Evolutionary conservation across 92 coral and sea anemone species (phyloP), one percentile per base, ranked within the genome.

Genomic region (Phenganax stokvisi): DNA sequence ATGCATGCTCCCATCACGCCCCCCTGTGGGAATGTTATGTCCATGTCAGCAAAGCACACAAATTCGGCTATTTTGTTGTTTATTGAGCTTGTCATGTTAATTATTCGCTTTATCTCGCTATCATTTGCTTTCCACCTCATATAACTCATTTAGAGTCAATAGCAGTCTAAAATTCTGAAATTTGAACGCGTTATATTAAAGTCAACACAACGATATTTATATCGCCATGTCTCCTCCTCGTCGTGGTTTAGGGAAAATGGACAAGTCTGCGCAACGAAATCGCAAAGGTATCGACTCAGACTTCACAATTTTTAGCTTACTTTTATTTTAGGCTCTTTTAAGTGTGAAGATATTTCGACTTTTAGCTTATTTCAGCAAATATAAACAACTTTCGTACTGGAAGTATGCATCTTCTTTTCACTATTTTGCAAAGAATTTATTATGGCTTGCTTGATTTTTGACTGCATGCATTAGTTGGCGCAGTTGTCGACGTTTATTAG

Each of bases 251-350:
- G 25, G 15, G 31, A 66, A 66, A 51, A 37, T 66, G 10, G 72
- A 30, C 47, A 27, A 27, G 72, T 66, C 72, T 66, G 72, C 51
- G 72, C 72, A 66, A 29, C 72, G 51, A 66, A 66, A 47, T 66
- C 47, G 72, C 47, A 30, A 66, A 66, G 72, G 72, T 66, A 66
- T 27, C 72, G 9, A 27, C 51, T 25, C 25, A 13, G 31, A 66
- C 47, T 25, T 12, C 7, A 66, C 51, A 29, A 66, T 25, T 27
- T 30, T 20, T 51, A 66, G 72, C 72, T 27, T 66, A 20, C 67
- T 61, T 17, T 37, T 7, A 61, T 17, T 15, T 25, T 17, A 61
- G 28, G 8, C 11, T 61, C 25, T 7, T 6, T 61, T 37, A 37
- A 37, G 47, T 37, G 47, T 5, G 47, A 37, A 37, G 47, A 37